phyloP scores from a whole-genome alignment of 2,888 invertebrate species.

The Ceramica pisi region DNA sequence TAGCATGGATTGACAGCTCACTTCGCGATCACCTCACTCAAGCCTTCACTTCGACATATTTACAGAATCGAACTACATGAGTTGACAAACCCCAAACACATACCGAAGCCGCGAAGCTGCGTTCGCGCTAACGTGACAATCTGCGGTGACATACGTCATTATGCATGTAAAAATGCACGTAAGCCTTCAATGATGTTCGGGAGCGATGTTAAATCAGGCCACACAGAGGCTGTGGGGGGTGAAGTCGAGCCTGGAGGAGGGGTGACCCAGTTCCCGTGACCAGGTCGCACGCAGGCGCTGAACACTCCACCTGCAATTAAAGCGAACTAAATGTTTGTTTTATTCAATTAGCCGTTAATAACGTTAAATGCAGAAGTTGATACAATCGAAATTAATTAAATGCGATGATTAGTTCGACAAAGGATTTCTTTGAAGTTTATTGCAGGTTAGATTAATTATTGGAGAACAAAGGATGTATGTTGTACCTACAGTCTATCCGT shows the following conservation, averaged over 20 bases:
- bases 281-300: conserved; percentile 79
- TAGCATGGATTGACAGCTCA: no score
- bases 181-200: conserved; percentile 50
- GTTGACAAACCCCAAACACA: neutral
- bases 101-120: neutral
- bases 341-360: conserved; percentile 46
- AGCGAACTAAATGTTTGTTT: conserved; percentile 61
- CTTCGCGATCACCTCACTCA: no score
- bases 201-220: conserved; percentile 63
- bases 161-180: conserved; percentile 34
- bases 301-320: conserved; percentile 73
- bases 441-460: neutral
- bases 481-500: neutral
- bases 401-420: conserved; percentile 33
- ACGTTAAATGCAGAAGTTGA: conserved; percentile 24
- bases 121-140: neutral
- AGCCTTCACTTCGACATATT: no score
- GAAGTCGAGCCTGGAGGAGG: conserved; percentile 53
- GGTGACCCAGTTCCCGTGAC: conserved; percentile 84
- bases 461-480: conserved; percentile 20
- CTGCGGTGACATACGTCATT: neutral
- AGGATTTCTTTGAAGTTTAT: conserved; percentile 16
- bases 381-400: conserved; percentile 20
- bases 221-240: conserved; percentile 56
- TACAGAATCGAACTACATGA: neutral